Percentiles rank a stretch among this genome's conserved stretches.
Conservation (phyloP, 2,888 invertebrate species). For the Scaptomyza cyrtandrae region DNA sequence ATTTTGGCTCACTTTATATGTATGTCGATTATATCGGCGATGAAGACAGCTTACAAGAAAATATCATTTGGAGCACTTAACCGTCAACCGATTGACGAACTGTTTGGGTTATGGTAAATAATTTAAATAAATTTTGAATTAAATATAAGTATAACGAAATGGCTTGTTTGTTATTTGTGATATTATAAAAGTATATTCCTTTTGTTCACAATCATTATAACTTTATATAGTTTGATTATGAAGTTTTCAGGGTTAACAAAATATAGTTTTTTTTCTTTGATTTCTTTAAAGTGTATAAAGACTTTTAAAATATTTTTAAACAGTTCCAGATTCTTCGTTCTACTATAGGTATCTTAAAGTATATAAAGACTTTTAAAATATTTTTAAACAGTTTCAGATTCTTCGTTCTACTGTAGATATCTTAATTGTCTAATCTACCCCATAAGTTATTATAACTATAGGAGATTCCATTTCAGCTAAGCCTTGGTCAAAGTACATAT, state of each 20-base stretch:
- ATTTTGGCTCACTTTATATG: conserved; percentile 23
- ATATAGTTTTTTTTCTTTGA: no score
- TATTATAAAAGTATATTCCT: no score
- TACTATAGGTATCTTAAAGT: neutral
- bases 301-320: neutral
- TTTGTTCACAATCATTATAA: no score
- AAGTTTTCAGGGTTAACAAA: no score
- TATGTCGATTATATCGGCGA: conserved; percentile 17
- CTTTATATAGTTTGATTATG: no score
- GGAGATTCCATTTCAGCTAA: neutral
- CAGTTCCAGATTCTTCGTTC: neutral
- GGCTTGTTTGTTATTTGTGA: no score
- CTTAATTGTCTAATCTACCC: neutral
- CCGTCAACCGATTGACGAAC: conserved; percentile 24
- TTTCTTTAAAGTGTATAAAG: no score
- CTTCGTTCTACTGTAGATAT: neutral
- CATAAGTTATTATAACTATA: neutral
- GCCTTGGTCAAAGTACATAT: neutral
- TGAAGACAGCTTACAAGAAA: conserved; percentile 61
- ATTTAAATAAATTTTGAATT: neutral
- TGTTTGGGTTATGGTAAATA: conserved; percentile 43
- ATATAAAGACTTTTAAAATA: no score
- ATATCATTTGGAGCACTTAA: conserved; percentile 57
- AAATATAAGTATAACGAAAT: neutral
- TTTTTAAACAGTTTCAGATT: neutral